Percentiles rank a stretch among this genome's conserved stretches.
These are phyloP conservation scores for Ornithorhynchus anatinus DNA, from an alignment of 2,113 vertebrate genomes.

Conservation along the genomic window DNA sequence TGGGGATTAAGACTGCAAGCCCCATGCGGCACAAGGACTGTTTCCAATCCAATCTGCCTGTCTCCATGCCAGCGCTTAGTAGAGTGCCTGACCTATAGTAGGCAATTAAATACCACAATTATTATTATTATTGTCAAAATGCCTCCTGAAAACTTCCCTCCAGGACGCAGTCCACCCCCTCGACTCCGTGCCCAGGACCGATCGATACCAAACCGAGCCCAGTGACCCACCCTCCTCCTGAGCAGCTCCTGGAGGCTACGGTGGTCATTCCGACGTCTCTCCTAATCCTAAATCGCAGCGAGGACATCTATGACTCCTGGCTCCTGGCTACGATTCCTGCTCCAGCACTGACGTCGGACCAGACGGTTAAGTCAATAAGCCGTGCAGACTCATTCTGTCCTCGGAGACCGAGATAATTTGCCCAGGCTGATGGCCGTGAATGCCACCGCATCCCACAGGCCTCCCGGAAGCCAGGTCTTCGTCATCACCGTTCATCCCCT, in stretches of 20 bases:
- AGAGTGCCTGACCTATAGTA: no score
- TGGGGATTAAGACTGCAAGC: no score
- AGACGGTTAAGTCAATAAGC: not conserved
- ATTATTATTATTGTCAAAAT: no score
- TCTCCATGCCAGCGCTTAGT: no score
- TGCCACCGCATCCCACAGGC: not conserved
- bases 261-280: not conserved
- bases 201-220: not conserved
- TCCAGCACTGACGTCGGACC: not conserved
- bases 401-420: not conserved
- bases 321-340: not conserved
- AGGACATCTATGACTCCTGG: not conserved
- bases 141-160: no score
- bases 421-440: not conserved
- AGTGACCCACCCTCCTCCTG: not conserved
- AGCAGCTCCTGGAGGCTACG: not conserved
- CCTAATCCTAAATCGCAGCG: not conserved
- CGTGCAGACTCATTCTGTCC: not conserved
- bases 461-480: not conserved
- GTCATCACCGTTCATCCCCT: not conserved
- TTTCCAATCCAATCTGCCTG: no score
- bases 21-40: no score
- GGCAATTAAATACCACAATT: not conserved
- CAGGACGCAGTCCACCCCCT: not conserved
- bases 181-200: not conserved